Base-by-base conservation (phyloP, 2,888 invertebrate species). In the Nemapogon koenigi region DNA sequence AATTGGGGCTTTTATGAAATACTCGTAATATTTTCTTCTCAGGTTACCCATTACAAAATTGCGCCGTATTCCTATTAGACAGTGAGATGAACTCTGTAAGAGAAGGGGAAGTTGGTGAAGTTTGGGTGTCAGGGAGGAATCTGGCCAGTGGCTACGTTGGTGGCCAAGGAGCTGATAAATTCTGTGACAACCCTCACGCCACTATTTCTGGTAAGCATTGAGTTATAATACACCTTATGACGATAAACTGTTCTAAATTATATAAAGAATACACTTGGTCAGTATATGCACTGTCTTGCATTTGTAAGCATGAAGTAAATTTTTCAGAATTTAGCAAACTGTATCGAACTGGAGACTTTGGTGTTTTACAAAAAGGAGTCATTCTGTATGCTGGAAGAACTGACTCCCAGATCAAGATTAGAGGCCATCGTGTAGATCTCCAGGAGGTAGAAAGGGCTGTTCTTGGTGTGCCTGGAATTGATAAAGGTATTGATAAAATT, bases 321-420 rank as follows among this genome's bases (percentile, higher is more conserved):
- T n/a, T n/a, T n/a, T 0, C 46, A 89, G 88, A 85, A 44, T 90
- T 85, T 52, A 79, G 85, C 0, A 85, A 84, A 16, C 71, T 94
- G 0, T 94, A 90, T 65, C 85, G 88, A 38, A 94, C 94, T 1
- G 94, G 94, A 0, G 94, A 94, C 60, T 93, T 85, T 50, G 94
- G 90, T 0, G 82, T 84, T 10, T 69, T 91, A 0, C 75, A 84
- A 36, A 86, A 89, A 47, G 87, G 85, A 0, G 81, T 83, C 4
- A 64, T 94, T 16, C 65, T 86, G 40, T 93, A 86, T 54, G 90
- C 93, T 49, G 94, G 94, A 0, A 83, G 94, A 17, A 89, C 88
- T 0, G 93, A 94, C 64, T 89, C 91, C 0, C 94, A 94, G 61
- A 82, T 89, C 25, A 95, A 93, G 79, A 87, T 93, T 38, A 80